Evolutionary conservation across 2,888 invertebrate species (phyloP), one percentile per base, ranked within the genome.

Genomic region (Andricus quercusramuli): DNA sequence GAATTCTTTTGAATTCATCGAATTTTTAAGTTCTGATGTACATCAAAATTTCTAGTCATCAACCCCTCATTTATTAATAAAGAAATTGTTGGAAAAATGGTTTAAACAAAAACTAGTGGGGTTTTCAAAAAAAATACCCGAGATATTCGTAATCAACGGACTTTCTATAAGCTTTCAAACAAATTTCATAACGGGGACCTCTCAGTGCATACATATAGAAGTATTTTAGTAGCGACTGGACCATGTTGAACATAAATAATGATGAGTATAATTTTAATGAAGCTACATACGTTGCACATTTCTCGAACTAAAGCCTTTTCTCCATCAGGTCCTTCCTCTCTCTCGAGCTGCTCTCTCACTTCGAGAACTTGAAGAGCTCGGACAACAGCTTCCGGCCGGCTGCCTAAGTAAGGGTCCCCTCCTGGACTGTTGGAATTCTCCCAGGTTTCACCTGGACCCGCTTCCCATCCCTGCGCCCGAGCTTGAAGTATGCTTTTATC

Each of bases 231-330:
- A 15, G 15, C 5, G 9, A 32, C 20, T 70, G 22, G 5, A 22
- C 15, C 15, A 41, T 5, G 8, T 20, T 51, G 32, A 32, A n/a
- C 2, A 37, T 51, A 17, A 76, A 37, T 20, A 37, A 76, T 17
- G 20, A 17, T 32, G 3, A 17, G 17, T 17, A 47, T 5, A 47
- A 47, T 65, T 32, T 9, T 15, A 8, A 32, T 25, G 68, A 44
- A 59, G 8, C 37, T 83, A 93, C 95, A 94, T 93, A 96, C 96
- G 93, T 98, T 98, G 93, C 98, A 98, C 98, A 98, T 98, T 94
- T 98, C 98, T 88, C 98, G 94, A 76, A 98, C 97, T 79, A 98
- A 94, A 6, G 98, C 98, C 91, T 98, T 98, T 92, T 98, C 98
- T 22, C 97, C 97, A 87, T 98, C 96, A 89, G 97, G 92, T 29